Evolutionary conservation across 2,797 vertebrate genomes (phyloP).

Genomic region (Pangasius krempfi): DNA sequence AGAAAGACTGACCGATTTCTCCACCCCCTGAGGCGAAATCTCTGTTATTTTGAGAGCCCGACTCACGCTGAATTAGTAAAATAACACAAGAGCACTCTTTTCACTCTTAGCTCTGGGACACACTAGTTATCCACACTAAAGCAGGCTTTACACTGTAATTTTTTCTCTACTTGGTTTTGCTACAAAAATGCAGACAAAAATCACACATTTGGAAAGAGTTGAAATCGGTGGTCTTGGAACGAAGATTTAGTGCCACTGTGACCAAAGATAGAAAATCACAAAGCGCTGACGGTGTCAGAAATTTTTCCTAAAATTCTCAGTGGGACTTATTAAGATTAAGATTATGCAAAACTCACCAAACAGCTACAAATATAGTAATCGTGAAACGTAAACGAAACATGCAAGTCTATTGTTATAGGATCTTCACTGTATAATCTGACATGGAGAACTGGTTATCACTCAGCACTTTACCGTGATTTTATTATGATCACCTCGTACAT

Average conservation of each 20-base stretch:
- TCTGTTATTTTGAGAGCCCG: slow-evolving; percentile 36
- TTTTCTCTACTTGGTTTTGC: not conserved
- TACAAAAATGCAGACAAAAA: not conserved
- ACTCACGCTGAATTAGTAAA: slow-evolving; percentile 23
- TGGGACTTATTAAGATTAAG: no score
- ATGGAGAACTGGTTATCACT: not conserved
- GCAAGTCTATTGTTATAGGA: no score
- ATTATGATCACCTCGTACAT: not conserved
- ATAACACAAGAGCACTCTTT: slow-evolving; percentile 14
- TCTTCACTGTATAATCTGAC: not conserved
- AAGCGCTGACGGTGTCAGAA: not conserved
- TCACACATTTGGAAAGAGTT: not conserved
- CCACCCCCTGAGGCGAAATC: slow-evolving; percentile 26
- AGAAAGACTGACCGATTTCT: slow-evolving; percentile 38
- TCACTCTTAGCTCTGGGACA: slow-evolving; percentile 2
- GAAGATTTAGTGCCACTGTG: not conserved
- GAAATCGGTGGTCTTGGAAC: not conserved
- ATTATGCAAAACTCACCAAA: not conserved
- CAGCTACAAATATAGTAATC: no score
- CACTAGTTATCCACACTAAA: not conserved
- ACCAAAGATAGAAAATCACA: not conserved
- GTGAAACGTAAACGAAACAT: not conserved
- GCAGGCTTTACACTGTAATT: not conserved
- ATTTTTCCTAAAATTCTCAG: not conserved
- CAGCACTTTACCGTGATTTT: not conserved